Base-by-base conservation (phyloP, 2,797 vertebrate genomes). In the Dryobates pubescens region DNA sequence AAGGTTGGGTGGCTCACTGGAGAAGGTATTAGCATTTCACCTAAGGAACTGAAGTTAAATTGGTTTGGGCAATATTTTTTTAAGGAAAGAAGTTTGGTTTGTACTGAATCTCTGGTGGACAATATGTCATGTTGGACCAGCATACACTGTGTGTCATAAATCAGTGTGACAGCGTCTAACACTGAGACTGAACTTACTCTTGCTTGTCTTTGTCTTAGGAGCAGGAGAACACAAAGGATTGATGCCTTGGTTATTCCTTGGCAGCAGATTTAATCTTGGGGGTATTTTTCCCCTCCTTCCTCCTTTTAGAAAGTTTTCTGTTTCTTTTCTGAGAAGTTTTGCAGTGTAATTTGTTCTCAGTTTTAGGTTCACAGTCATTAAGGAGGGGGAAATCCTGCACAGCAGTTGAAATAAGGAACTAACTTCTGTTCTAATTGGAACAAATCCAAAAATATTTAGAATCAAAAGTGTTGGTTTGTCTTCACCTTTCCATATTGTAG, bases 201-300 rank as follows among this genome's bases (percentile, higher is more conserved):
- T 92, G 62, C 56, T 91, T 91, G 88, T 93, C 82, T 97, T 89
- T 96, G 87, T 93, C 92, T 94, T 90, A 63, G 75, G 69, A 96
- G 26, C 77, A 91, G 88, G 47, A 77, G 59, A 88, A 88, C 89
- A 82, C 34, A 70, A 74, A 84, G 79, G 73, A 90, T 86, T 92
- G 77, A 96, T 96, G 74, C 92, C 59, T 87, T 86, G 56, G 29
- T 82, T 95, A 57, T 73, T 89, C 81, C 47, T 86, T 94, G 76
- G 76, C 87, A 93, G 91, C 76, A 82, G 63, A 85, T 92, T 89
- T 92, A 86, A 82, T 96, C 78, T 82, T 61, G 29, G 12, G 16
- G 1, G 8, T 13, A 63, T 41, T 68, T 70, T 41, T 68, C 4
- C 13, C 27, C 24, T 16, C 23, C 19, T 75, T 71, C 29, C 27